Evolutionary conservation across 2,888 invertebrate genomes (phyloP), one percentile per base, ranked within the genome.

Genomic region (Trilocha varians): DNA sequence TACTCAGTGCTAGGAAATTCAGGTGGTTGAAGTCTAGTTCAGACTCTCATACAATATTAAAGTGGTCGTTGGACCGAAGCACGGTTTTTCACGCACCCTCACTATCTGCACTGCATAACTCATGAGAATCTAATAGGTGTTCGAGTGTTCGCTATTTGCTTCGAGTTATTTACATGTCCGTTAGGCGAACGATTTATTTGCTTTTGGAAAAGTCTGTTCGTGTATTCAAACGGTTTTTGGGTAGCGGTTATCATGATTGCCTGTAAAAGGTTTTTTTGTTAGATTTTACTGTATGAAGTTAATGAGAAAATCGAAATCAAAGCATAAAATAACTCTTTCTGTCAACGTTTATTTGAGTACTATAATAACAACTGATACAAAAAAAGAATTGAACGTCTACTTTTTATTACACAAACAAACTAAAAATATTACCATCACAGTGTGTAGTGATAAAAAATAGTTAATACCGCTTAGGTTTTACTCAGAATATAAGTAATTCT

Each of bases 21-120:
- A 4, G 6, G 25, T 25, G 11, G 25, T 11, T 64, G 63, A 65
- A 72, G 70, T 76, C 70, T 73, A 70, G 70, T 67, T 57, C 67
- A 71, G 77, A 68, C 71, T 72, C 65, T 79, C 80, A 79, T 83
- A 55, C 70, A 82, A 77, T 83, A 85, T 84, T 84, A 73, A 84
- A 67, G 60, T 44, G 59, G 53, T 54, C 65, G 65, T 63, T 63
- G 59, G 55, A 57, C 61, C 62, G 57, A 50, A 62, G 65, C 65
- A 66, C 71, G 74, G 71, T 78, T 80, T 82, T 80, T 83, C 79
- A 72, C 80, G 74, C 78, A 63, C 57, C 66, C 70, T 63, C 66
- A 57, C 62, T 70, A 72, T 70, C 70, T 65, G 64, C 53, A 55
- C 59, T 83, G 76, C 78, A 84, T 85, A 69, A 77, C 74, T 78